Evolutionary conservation across 2,797 vertebrate genomes (phyloP), one percentile per base, ranked within the genome.

Genomic region (Pitangus sulphuratus): DNA sequence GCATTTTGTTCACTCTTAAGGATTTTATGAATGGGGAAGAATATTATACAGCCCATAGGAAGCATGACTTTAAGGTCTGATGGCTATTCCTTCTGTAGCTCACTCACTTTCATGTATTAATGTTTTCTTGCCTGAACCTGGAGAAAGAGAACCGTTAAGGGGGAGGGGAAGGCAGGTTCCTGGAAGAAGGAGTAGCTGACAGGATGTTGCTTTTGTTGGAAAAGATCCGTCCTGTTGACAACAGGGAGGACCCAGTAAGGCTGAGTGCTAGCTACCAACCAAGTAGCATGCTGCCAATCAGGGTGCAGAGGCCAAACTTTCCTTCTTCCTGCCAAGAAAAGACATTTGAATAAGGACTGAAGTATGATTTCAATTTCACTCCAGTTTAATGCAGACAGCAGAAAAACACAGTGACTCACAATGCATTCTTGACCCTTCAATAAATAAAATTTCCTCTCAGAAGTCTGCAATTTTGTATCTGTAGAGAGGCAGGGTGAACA

Each of bases 191-290:
- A 96, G 86, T 82, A 96, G 68, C 90, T 93, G 84, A 93, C 90
- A 96, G 94, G 90, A 95, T 89, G 90, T 94, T 97, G 95, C 84
- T 96, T 95, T 96, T 95, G 81, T 95, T 97, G 94, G 93, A 96
- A 88, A 80, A 87, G 84, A 92, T 90, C 71, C 0, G 1, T 97
- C 70, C 78, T 96, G 94, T 92, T 96, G 93, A 96, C 83, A 90
- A 82, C 92, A 89, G 78, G 86, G 92, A 96, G 86, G 86, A 85
- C 84, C 66, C 90, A 85, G 37, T 50, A 37, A 80, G 48, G 35
- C 84, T 80, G 74, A 76, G 66, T 72, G 54, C 64, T 82, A 87
- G 92, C 93, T 95, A 95, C 94, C 93, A 93, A 95, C 64, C 35
- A 70, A 84, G 65, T 71, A 95, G 19, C 51, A 31, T 4, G 54